Percentiles rank a stretch among this genome's conserved stretches.
These are phyloP conservation scores for Phalacrocorax carbo DNA, from an alignment of 2,113 vertebrate genomes.

Conservation along the genomic window DNA sequence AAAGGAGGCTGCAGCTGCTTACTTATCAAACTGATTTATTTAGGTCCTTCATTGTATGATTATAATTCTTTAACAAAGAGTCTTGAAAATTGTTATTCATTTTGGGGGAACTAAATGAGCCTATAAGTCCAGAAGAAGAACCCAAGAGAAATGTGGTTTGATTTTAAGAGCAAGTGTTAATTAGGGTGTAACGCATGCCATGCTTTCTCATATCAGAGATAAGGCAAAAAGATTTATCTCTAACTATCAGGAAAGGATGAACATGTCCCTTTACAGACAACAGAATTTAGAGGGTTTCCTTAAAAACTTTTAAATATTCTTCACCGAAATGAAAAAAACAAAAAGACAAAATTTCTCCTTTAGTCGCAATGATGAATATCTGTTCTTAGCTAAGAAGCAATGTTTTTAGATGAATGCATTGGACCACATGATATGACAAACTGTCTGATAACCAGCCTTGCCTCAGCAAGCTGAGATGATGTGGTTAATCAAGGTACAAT, in stretches of 20 bases:
- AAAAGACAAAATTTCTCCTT: neutral
- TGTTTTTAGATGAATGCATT: slow-evolving; percentile 4
- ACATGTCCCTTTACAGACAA: neutral
- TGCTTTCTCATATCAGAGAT: neutral
- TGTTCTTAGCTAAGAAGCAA: neutral
- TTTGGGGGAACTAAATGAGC: neutral
- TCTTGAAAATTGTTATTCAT: neutral
- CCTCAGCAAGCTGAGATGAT: slow-evolving; percentile 45
- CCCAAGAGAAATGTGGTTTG: neutral
- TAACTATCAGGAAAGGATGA: neutral
- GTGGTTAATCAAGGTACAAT: slow-evolving; percentile 65
- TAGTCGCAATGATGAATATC: neutral
- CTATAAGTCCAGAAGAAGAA: neutral
- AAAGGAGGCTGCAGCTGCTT: neutral
- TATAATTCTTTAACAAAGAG: neutral
- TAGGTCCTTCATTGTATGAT: neutral
- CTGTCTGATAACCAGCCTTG: slow-evolving; percentile 16
- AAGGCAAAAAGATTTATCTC: neutral
- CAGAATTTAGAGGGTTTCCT: neutral
- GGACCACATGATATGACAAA: slow-evolving; percentile 33
- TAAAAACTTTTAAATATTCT: neutral
- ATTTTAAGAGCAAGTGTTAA: neutral
- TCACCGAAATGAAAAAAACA: neutral
- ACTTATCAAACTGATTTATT: slow-evolving; percentile 5
- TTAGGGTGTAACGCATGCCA: neutral